phyloP scores from a whole-genome alignment of 2,888 invertebrate genomes.

The Theretra japonica region DNA sequence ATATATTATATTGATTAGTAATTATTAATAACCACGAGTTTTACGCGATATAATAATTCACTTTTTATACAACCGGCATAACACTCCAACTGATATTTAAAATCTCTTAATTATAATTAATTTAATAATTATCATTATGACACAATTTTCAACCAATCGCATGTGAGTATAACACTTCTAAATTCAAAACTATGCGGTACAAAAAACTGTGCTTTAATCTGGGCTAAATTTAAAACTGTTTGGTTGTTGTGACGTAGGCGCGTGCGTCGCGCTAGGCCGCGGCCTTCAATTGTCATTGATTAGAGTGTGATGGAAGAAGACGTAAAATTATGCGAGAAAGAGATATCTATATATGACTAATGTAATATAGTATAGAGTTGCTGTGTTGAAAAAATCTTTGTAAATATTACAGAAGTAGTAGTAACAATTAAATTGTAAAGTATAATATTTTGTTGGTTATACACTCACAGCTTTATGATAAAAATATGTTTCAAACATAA shows the following conservation, averaged over 20 bases:
- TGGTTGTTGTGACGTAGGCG: slow-evolving; percentile 24
- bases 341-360: neutral
- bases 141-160: neutral
- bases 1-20: neutral
- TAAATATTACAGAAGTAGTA: no score
- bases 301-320: slow-evolving; percentile 37
- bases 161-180: neutral
- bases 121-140: neutral
- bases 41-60: neutral
- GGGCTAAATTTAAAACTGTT: slow-evolving; percentile 11
- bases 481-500: no score
- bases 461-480: no score
- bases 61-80: neutral
- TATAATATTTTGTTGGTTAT: no score
- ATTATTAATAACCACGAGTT: no score
- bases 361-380: neutral
- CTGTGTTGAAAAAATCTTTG: neutral
- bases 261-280: slow-evolving; percentile 47
- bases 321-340: neutral
- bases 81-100: neutral
- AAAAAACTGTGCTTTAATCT: neutral
- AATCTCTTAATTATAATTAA: neutral
- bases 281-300: slow-evolving; percentile 46
- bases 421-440: no score
- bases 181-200: neutral